Evolutionary conservation across 2,113 vertebrate species (phyloP).

Genomic region (Phrynosoma platyrhinos): DNA sequence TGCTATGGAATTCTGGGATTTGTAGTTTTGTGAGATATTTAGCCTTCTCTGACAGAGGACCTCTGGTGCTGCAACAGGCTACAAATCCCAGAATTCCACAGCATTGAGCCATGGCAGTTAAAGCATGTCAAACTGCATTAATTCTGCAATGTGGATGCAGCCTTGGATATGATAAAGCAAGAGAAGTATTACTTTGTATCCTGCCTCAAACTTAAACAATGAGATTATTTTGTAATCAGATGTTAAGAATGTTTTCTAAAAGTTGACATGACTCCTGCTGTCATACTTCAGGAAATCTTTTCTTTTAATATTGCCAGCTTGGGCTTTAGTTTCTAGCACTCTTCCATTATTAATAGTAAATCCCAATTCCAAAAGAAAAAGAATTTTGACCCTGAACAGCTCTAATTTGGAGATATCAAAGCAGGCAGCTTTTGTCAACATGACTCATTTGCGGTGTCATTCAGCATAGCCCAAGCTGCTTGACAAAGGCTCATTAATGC

Average conservation of each 20-base stretch:
- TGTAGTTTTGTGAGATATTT: too few relatives aligned
- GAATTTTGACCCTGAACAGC: slow-evolving; percentile 61
- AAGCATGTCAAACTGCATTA: too few relatives aligned
- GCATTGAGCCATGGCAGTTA: too few relatives aligned
- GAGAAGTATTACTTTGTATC: too few relatives aligned
- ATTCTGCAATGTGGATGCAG: too few relatives aligned
- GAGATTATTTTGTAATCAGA: slow-evolving; percentile 39
- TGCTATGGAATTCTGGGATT: too few relatives aligned
- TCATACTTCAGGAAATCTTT: slow-evolving; percentile 43
- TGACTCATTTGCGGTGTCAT: slow-evolving; percentile 47
- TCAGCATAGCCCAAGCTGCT: slow-evolving; percentile 41
- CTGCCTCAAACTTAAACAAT: slow-evolving; percentile 33
- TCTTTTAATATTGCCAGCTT: slow-evolving; percentile 29
- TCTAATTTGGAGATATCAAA: slow-evolving; percentile 59
- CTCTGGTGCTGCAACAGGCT: too few relatives aligned
- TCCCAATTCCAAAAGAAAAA: slow-evolving; percentile 44
- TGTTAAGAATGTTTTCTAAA: slow-evolving; percentile 47
- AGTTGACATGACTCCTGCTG: slow-evolving; percentile 51
- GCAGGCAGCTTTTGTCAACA: slow-evolving; percentile 59
- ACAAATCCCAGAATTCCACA: too few relatives aligned
- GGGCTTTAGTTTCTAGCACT: slow-evolving; percentile 40
- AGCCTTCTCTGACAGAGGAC: too few relatives aligned
- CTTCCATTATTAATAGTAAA: slow-evolving; percentile 62
- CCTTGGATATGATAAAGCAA: background rate
- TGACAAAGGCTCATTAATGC: slow-evolving; percentile 64